These are phyloP conservation scores for Synanceia verrucosa DNA, from an alignment of 2,797 vertebrate genomes.

Conservation along the genomic window DNA sequence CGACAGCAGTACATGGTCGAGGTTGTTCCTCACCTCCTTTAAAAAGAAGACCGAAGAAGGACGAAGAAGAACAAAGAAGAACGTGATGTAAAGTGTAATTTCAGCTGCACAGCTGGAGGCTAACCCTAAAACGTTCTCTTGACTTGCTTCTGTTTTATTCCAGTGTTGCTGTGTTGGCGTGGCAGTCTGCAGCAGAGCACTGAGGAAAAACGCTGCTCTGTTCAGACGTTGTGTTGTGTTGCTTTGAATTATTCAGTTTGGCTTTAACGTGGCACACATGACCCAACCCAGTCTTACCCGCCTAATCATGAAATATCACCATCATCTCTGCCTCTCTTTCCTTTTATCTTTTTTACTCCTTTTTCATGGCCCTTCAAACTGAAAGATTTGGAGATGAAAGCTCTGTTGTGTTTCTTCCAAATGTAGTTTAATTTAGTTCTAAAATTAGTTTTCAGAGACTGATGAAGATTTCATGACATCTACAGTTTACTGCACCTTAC, in stretches of 20 bases:
- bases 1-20: not conserved
- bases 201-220: slow-evolving; percentile 19
- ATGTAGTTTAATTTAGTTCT: too few species aligned
- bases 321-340: not conserved
- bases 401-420: too few species aligned
- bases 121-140: slow-evolving; percentile 48
- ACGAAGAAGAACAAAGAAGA: slow-evolving; percentile 2
- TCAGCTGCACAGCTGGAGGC: slow-evolving; percentile 23
- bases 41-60: slow-evolving; percentile 7
- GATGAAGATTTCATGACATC: too few species aligned
- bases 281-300: slow-evolving; percentile 33
- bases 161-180: slow-evolving; percentile 15
- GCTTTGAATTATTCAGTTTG: slow-evolving; percentile 69
- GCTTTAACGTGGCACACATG: slow-evolving; percentile 56
- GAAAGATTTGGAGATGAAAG: slow-evolving; percentile 6
- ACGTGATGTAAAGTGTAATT: slow-evolving; percentile 10
- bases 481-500: too few species aligned
- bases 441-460: not conserved
- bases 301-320: slow-evolving; percentile 39
- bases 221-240: slow-evolving; percentile 48
- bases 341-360: not conserved
- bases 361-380: not conserved
- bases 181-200: slow-evolving; percentile 33
- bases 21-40: not conserved
- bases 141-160: slow-evolving; percentile 42